Evolutionary conservation across 2,888 invertebrate species (phyloP).

Genomic region (Orthosia incerta): DNA sequence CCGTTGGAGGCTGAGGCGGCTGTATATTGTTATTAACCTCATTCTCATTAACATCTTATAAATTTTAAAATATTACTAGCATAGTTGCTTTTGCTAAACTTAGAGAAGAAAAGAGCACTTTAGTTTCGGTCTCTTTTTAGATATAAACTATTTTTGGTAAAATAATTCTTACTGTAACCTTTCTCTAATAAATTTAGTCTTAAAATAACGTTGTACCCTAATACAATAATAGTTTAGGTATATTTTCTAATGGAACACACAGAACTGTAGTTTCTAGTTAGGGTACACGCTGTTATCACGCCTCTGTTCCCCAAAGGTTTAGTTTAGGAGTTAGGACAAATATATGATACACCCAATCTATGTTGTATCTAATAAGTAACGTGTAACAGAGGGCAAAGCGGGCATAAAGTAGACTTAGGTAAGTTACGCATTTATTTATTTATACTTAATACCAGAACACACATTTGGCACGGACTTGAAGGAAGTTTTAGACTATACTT

Average conservation of each 20-base stretch:
- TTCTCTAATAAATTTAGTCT: not conserved
- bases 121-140: not conserved
- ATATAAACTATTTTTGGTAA: too few species aligned
- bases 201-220: not conserved
- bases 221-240: not conserved
- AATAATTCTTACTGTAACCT: not conserved
- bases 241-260: not conserved
- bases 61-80: not conserved
- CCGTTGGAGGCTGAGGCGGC: not conserved
- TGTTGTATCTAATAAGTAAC: slow-evolving; percentile 13
- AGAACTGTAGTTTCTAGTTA: not conserved
- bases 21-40: not conserved
- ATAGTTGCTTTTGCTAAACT: not conserved
- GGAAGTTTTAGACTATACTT: too few species aligned
- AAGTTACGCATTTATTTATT: not conserved
- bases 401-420: slow-evolving; percentile 1
- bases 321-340: slow-evolving; percentile 16
- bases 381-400: slow-evolving; percentile 10
- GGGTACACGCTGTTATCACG: not conserved
- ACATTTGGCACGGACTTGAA: not conserved
- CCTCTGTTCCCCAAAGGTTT: slow-evolving; percentile 5
- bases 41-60: not conserved
- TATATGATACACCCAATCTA: slow-evolving; percentile 14
- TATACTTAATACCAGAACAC: not conserved
- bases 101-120: not conserved